Conservation (phyloP, 2,888 invertebrate species). For the Zaprionus lineosus region DNA sequence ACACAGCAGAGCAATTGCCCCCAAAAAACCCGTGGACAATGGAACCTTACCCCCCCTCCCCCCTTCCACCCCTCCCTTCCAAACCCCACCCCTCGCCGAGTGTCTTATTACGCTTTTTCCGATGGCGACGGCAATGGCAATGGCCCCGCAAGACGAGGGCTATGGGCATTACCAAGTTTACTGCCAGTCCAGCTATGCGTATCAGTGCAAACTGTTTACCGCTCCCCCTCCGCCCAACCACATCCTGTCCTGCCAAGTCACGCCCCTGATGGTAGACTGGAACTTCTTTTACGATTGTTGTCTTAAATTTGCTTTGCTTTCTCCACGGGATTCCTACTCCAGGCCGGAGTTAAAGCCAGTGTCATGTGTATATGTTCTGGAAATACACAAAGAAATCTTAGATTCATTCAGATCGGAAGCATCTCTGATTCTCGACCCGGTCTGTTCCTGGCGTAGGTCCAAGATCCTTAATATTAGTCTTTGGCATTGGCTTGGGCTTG, state of each 20-base stretch:
- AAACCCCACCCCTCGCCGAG: conserved; percentile 37
- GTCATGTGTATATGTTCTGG: conserved; percentile 54
- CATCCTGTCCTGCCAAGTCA: conserved; percentile 7
- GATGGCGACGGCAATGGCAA: too few relatives aligned
- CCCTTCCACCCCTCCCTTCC: too few relatives aligned
- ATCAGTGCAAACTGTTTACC: conserved; percentile 33
- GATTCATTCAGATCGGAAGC: conserved; percentile 38
- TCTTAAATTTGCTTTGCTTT: conserved; percentile 21
- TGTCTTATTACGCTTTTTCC: conserved; percentile 59
- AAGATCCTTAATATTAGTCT: too few relatives aligned
- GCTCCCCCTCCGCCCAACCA: conserved; percentile 3
- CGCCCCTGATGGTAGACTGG: conserved; percentile 16
- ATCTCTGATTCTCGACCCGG: too few relatives aligned
- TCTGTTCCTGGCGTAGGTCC: too few relatives aligned
- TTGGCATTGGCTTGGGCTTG: too few relatives aligned
- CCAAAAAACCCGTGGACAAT: conserved; percentile 31
- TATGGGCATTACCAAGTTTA: conserved; percentile 34
- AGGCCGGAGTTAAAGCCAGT: too few relatives aligned
- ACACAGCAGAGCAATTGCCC: conserved; percentile 59
- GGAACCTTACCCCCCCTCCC: conserved; percentile 43
- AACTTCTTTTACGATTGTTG: conserved; percentile 34
- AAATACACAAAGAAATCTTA: conserved; percentile 63
- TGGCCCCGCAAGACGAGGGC: conserved; percentile 11
- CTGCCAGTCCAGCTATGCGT: conserved; percentile 49
- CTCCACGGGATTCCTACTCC: background rate